Evolutionary conservation across 2,888 invertebrate species (phyloP), one percentile per base, ranked within the genome.

Genomic region (Pediacus dermestoides): DNA sequence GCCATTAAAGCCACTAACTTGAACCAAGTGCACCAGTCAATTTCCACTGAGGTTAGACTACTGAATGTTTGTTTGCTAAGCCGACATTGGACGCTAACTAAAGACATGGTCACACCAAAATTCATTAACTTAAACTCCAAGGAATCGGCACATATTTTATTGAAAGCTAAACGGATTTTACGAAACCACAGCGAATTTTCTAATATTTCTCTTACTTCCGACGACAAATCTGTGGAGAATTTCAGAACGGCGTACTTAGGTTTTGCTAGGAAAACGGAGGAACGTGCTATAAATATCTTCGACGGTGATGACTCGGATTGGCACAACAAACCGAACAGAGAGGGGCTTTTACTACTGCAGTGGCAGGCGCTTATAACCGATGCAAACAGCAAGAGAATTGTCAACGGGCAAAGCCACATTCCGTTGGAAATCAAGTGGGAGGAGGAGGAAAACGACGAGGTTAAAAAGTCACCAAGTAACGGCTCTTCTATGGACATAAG

Each of bases 1-100:
- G 78, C 82, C 18, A 67, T 86, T 2, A 81, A 80, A 57, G 71
- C 84, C 0, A 82, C 81, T 54, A 88, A 88, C 66, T 71, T 80
- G 21, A 81, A 81, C 62, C 75, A 77, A 52, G 71, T 76, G 8
- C 81, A 81, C 55, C 76, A 78, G 55, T 74, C 76, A 0, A 71
- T 77, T n/a, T 62, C 63, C 50, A 78, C 68, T 41, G 73, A 66
- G 55, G 70, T 83, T 10, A 74, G 75, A 46, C 61, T 82, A 11
- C 61, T 77, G 15, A 77, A 80, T 48, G 74, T 78, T 1, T 75
- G 78, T 1, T 61, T 83, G 18, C 66, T 80, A 23, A 81, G 84
- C 55, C 67, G 75, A 21, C 71, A 73, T 44, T 85, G 84, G 85
- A 66, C 68, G 26, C 62, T 84, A 12, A 54, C 53, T 7, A 55